Evolutionary conservation across 30 jellyfish, hydroid and myxozoan species (phyloP).

Genomic region (Aurelia coerulea): DNA sequence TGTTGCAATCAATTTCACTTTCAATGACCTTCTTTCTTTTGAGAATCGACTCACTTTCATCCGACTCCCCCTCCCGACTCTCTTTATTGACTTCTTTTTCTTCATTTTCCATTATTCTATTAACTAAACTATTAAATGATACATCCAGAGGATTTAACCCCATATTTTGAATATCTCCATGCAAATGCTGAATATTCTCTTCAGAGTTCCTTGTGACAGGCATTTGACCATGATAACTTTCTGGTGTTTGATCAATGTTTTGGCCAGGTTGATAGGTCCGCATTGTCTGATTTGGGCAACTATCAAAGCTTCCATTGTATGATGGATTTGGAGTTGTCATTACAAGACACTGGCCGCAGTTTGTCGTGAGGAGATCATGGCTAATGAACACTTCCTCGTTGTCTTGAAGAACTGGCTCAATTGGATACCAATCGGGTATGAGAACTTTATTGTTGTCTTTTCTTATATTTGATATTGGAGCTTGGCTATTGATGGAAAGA

Average conservation of each 20-base stretch:
- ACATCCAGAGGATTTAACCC: neutral
- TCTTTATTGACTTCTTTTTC: too few species aligned
- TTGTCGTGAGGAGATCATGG: slow-evolving; percentile 1
- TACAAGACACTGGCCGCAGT: neutral
- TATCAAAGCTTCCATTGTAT: neutral
- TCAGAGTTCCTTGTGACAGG: neutral
- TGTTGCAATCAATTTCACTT: too few species aligned
- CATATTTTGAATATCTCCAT: neutral
- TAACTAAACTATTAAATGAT: neutral
- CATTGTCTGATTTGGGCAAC: neutral
- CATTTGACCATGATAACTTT: neutral
- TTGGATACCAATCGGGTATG: slow-evolving; percentile 41
- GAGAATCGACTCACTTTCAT: too few species aligned
- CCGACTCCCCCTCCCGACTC: too few species aligned
- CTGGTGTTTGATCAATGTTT: neutral
- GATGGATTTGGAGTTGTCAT: neutral
- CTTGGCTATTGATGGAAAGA: too few species aligned
- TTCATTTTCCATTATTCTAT: neutral
- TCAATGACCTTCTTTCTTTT: too few species aligned
- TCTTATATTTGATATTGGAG: neutral
- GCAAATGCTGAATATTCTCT: neutral
- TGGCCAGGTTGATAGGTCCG: neutral
- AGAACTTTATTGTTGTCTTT: slow-evolving; percentile 28
- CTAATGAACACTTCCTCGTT: slow-evolving; percentile 14
- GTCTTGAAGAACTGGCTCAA: slow-evolving; percentile 38